Base-by-base conservation (phyloP, 2,113 vertebrate genomes). In the Oceanodroma tethys region DNA sequence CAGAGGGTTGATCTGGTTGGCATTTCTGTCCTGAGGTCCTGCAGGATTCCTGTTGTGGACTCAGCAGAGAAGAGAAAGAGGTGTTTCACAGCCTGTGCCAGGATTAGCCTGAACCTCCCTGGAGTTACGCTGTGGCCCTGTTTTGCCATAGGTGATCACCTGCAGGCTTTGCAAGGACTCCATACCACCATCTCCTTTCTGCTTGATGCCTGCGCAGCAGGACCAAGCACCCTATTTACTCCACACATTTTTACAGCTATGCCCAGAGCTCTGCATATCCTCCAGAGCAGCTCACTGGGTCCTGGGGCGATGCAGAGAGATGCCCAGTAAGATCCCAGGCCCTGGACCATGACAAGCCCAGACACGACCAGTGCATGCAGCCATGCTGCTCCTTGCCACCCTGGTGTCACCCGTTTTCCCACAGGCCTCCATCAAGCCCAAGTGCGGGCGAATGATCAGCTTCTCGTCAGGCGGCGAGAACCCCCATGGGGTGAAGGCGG, bases 391-490 rank as follows among this genome's bases (percentile, higher is more conserved):
- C 84, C 43, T 32, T 74, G 43, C 60, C 48, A 62, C 16, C 27
- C 11, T 11, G 25, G 6, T 62, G 29, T 19, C n/a, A 13, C 91
- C 55, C 93, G 13, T 53, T 63, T 80, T 92, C 67, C 72, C 53
- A 27, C 20, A 99, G 99, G 99, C 99, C 3, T 99, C 99, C 15
- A 98, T 99, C 92, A 99, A 99, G 89, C 99, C 99, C 7, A 98
- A 97, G 86, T 99, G 99, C 5, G 99, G 99, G 21, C 97, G 99
- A 8, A 98, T 99, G 99, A 98, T 99, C 93, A 99, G 99, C 95
- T 99, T 99, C 96, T 99, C 99, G 0, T 99, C 99, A 0, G 99
- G 99, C 0, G 99, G 99, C 1, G 99, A 99, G 98, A 99, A 99
- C 89, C 99, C 99, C 0, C 99, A 99, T 1, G 99, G 99, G 1